Evolutionary conservation across 2,888 invertebrate species (phyloP), one percentile per base, ranked within the genome.

Genomic region (Crepidodera aurea): DNA sequence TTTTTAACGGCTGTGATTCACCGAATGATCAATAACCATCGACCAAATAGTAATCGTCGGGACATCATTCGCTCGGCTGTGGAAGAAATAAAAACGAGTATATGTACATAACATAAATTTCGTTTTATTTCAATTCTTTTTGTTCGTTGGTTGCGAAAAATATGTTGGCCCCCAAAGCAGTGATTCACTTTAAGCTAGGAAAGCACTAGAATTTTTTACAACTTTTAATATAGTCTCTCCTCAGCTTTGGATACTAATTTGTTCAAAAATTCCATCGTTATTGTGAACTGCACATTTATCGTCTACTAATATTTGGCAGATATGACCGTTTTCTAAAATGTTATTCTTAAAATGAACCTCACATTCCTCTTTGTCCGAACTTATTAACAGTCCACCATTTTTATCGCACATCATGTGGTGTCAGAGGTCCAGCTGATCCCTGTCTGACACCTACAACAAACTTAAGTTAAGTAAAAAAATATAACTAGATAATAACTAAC

Each of bases 361-460:
- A 51, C 71, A 70, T 48, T 62, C 62, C 42, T 68, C 69, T 40
- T 64, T 57, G 10, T 54, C 60, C 1, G 50, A 19, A 18, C 40
- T 13, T 18, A 59, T 55, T 34, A 51, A 46, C 32, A 56, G 8
- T 46, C 62, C 66, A 13, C 72, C 73, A 40, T 74, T 73, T 58
- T 75, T 71, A 48, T 73, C 72, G 65, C 75, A 75, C 61, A 75
- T 69, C 53, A 69, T 74, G 70, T 77, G 75, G 66, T 77, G 77
- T 77, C 77, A 77, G 66, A 76, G 75, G 55, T 77, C 73, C 58
- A 77, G 62, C 18, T 75, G 72, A 55, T 76, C 75, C 63, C 71
- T 73, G 62, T 76, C 74, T 44, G 76, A 73, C 22, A 22, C 22
- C 22, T 22, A 22, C 6, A 22, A 22, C 6, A 22, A 22, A 22